A percentile compares a stretch with the other conserved stretches of the same genome.
Conservation (phyloP, 2,888 invertebrate genomes). For the Miltochrista miniata region DNA sequence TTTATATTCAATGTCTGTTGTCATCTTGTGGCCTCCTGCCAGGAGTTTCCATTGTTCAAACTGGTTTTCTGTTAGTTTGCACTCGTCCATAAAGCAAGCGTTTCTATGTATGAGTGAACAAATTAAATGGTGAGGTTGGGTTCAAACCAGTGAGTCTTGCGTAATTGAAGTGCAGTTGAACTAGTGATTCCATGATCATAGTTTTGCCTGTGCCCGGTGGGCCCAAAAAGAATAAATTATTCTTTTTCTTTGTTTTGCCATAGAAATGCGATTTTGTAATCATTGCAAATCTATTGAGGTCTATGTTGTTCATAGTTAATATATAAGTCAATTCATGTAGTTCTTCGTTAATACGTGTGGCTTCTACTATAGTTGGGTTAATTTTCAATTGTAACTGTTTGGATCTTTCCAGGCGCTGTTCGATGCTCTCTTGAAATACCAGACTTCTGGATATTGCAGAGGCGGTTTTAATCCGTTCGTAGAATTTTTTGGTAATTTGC, state of each 20-base stretch:
- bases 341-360: too few relatives aligned
- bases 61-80: conserved; percentile 44
- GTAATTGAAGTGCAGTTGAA: conserved; percentile 15
- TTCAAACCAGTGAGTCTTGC: conserved; percentile 33
- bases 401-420: too few relatives aligned
- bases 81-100: conserved; percentile 43
- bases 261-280: conserved; percentile 23
- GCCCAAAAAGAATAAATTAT: conserved; percentile 16
- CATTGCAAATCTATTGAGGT: too few relatives aligned
- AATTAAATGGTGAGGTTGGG: conserved; percentile 34
- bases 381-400: too few relatives aligned
- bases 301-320: too few relatives aligned
- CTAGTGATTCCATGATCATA: conserved; percentile 33
- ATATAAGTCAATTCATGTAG: too few relatives aligned
- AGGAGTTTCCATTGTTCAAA: conserved; percentile 48
- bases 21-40: conserved; percentile 31
- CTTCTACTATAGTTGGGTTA: too few relatives aligned
- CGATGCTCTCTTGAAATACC: too few relatives aligned
- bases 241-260: neutral
- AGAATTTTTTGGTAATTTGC: too few relatives aligned
- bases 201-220: conserved; percentile 20
- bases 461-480: too few relatives aligned
- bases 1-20: conserved; percentile 33
- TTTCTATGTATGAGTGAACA: conserved; percentile 32
- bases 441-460: too few relatives aligned